Percentiles rank a stretch among this genome's conserved stretches.
Conservation (phyloP, 2,113 vertebrate species). For the Eclectus roratus region DNA sequence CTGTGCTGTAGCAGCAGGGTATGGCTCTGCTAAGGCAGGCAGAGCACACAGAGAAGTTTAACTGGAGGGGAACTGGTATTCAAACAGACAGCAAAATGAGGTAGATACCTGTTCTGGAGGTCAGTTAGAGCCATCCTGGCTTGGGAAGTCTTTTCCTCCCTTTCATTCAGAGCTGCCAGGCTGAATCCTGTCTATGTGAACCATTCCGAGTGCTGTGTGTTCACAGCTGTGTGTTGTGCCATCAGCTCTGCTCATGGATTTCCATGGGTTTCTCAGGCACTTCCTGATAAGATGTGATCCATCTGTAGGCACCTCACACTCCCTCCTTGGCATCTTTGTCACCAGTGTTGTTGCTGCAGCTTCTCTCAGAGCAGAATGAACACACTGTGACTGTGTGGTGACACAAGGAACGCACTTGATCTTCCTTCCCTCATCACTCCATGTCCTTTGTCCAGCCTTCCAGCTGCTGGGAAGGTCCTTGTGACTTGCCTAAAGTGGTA, state of each 20-base stretch:
- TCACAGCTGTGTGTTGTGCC: background rate
- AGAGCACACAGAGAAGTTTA: background rate
- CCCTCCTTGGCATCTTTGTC: background rate
- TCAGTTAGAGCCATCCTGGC: background rate
- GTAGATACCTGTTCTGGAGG: background rate
- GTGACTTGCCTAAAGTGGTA: background rate
- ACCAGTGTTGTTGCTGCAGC: background rate
- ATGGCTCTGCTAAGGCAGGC: background rate
- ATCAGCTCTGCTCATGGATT: background rate
- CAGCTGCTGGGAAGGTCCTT: background rate
- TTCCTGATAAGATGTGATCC: background rate
- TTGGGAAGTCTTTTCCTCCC: background rate
- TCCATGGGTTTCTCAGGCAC: background rate
- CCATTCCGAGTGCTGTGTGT: background rate
- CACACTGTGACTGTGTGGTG: background rate
- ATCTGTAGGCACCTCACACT: background rate
- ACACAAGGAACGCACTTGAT: background rate
- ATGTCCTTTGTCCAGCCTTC: background rate
- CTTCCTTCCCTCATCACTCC: background rate
- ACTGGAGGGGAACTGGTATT: background rate
- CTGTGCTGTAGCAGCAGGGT: background rate
- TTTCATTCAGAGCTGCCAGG: background rate
- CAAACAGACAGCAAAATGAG: background rate
- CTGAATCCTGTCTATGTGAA: background rate
- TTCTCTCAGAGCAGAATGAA: background rate